Evolutionary conservation across 1,140 invertebrate genomes (phyloP), one percentile per base, ranked within the genome.

Genomic region (Chionoecetes opilio): DNA sequence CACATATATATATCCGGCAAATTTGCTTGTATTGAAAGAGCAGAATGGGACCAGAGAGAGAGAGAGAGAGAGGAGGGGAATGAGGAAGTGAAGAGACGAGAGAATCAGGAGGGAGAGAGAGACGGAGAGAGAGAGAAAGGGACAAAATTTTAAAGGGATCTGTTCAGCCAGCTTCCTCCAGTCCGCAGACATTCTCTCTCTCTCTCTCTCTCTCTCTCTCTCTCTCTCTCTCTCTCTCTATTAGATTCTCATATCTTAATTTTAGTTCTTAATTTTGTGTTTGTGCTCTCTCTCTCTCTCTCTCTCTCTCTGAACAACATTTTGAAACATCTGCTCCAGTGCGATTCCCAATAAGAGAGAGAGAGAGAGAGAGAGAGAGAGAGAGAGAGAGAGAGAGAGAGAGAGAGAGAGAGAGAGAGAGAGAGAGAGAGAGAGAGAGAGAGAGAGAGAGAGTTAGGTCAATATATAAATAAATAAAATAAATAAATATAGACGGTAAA

Each of bases 371-470:
- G 87, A 89, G 87, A 89, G 87, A 89, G 87, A 89, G 87, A 89
- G 87, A 89, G 87, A 89, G 87, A 89, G 87, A 89, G 87, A 89
- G 87, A 89, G 87, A 89, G 87, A 89, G 87, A 89, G 87, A 89
- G 35, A 88, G 86, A 88, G 86, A 88, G 86, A 88, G 86, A 88
- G 86, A 88, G 86, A 35, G 86, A 88, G 86, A 88, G 86, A 88
- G 86, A 88, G 86, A 88, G 86, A 88, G 86, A 88, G 86, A 88
- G 86, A 88, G 86, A 88, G 86, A 88, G 86, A 88, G 86, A 88
- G 86, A 88, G 86, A 88, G 86, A 88, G 86, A 88, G 86, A 87
- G 84, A 86, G 84, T n/a, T 21, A 86, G 84, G 32, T 31, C 17
- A 35, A 86, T 31, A n/a, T 34, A 35, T 34, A 35, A 32, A 85